Conservation (phyloP, 1,140 invertebrate genomes). For the Drosophila jambulina region DNA sequence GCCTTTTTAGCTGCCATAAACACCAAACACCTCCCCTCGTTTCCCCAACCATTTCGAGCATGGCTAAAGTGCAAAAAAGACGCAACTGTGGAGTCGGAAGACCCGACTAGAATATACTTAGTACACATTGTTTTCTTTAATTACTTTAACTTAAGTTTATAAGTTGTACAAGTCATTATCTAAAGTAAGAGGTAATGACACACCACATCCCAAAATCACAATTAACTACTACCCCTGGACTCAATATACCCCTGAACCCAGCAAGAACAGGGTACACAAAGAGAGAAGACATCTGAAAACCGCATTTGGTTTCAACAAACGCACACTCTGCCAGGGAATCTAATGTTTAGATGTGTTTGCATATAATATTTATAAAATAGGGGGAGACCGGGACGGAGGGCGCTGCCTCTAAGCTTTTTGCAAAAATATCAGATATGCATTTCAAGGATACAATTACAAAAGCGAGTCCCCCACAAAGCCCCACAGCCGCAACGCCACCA, state of each 20-base stretch:
- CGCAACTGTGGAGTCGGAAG: background rate
- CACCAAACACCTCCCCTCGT: slow-evolving; percentile 52
- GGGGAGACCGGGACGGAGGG: slow-evolving; percentile 15
- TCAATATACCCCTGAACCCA: background rate
- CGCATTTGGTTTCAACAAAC: slow-evolving; percentile 69
- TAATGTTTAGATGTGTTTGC: slow-evolving; percentile 58
- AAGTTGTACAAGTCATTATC: background rate
- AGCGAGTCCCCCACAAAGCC: slow-evolving; percentile 46
- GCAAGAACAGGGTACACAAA: slow-evolving; percentile 1
- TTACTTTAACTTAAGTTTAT: background rate
- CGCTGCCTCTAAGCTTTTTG: slow-evolving; percentile 64
- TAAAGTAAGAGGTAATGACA: background rate
- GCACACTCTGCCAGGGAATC: slow-evolving; percentile 43
- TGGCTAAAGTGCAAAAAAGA: slow-evolving; percentile 58
- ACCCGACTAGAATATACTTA: background rate
- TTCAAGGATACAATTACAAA: slow-evolving; percentile 79
- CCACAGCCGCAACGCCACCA: slow-evolving; percentile 18
- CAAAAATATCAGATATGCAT: slow-evolving; percentile 76
- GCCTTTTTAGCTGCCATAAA: slow-evolving; percentile 81
- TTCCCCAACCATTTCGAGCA: slow-evolving; percentile 13
- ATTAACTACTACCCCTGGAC: too few species aligned
- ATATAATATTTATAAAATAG: slow-evolving; percentile 66
- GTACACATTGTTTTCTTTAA: background rate
- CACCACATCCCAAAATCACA: too few species aligned
- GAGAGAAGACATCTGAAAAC: slow-evolving; percentile 69